These are phyloP conservation scores for Drosophila quinaria DNA, from an alignment of 2,888 invertebrate species.

Conservation along the genomic window DNA sequence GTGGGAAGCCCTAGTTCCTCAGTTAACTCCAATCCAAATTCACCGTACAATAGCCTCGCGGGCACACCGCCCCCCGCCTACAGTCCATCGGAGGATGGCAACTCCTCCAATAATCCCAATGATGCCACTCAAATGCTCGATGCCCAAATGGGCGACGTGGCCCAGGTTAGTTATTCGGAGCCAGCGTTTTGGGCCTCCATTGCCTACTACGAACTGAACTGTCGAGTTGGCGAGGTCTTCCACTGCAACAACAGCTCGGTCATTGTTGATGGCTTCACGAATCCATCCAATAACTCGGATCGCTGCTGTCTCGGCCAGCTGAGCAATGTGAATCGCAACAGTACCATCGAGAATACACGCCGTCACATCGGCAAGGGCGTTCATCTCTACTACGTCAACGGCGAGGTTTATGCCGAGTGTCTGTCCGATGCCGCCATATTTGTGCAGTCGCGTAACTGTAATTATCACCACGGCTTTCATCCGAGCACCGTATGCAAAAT, in stretches of 20 bases:
- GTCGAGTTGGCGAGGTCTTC: slow-evolving; percentile 98
- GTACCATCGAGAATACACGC: slow-evolving; percentile 99
- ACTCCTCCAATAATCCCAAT: slow-evolving; percentile 87
- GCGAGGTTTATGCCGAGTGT: slow-evolving; percentile 99
- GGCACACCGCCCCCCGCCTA: slow-evolving; percentile 99
- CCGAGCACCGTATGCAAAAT: slow-evolving; percentile 99
- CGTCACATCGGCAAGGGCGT: slow-evolving; percentile 98
- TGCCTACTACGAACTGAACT: slow-evolving; percentile 99
- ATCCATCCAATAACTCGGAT: slow-evolving; percentile 98
- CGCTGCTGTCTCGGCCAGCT: slow-evolving; percentile 98
- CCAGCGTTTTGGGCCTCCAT: slow-evolving; percentile 99
- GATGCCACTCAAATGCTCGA: slow-evolving; percentile 87
- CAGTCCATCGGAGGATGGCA: slow-evolving; percentile 94
- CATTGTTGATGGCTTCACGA: slow-evolving; percentile 99
- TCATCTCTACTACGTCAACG: slow-evolving; percentile 97
- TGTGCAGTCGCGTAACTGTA: slow-evolving; percentile 99
- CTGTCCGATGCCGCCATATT: slow-evolving; percentile 98
- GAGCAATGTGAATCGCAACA: slow-evolving; percentile 99
- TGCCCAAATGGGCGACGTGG: slow-evolving; percentile 90
- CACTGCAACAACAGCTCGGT: slow-evolving; percentile 96
- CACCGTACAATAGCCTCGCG: slow-evolving; percentile 93
- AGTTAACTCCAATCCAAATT: slow-evolving; percentile 88
- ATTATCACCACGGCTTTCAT: slow-evolving; percentile 99
- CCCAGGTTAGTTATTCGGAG: slow-evolving; percentile 96
- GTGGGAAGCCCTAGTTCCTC: slow-evolving; percentile 89